Percentiles rank a stretch among this genome's conserved stretches.
Conservation (phyloP, 2,888 invertebrate species). For the Noctua janthe region DNA sequence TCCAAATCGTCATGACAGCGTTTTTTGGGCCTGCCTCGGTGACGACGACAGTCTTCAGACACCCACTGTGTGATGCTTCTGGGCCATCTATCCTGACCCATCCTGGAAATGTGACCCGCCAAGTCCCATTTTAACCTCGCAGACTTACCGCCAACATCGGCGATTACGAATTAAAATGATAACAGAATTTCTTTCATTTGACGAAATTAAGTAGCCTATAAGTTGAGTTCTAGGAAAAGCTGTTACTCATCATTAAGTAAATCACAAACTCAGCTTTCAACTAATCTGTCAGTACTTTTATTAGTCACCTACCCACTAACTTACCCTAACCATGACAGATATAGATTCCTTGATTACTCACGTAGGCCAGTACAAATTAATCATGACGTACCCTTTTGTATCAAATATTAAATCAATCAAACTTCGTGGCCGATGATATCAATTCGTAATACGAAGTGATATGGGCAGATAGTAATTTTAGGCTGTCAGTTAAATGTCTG, state of each 20-base stretch:
- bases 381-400: conserved; percentile 17
- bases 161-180: neutral
- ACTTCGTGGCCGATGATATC: conserved; percentile 30
- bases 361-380: conserved; percentile 3
- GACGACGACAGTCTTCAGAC: too few relatives aligned
- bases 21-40: too few relatives aligned
- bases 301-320: neutral
- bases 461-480: conserved; percentile 9
- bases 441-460: conserved; percentile 24
- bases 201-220: neutral
- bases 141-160: too few relatives aligned
- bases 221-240: neutral
- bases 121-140: too few relatives aligned
- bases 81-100: too few relatives aligned
- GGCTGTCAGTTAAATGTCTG: conserved; percentile 4
- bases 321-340: neutral
- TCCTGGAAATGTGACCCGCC: too few relatives aligned
- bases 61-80: too few relatives aligned
- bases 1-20: too few relatives aligned
- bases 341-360: conserved; percentile 25
- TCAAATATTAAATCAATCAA: conserved; percentile 16
- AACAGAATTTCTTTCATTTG: neutral
- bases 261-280: too few relatives aligned
- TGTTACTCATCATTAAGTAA: neutral
- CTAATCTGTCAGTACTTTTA: too few relatives aligned